These are phyloP conservation scores for Erebia ligea DNA, from an alignment of 2,888 invertebrate species.

Conservation along the genomic window DNA sequence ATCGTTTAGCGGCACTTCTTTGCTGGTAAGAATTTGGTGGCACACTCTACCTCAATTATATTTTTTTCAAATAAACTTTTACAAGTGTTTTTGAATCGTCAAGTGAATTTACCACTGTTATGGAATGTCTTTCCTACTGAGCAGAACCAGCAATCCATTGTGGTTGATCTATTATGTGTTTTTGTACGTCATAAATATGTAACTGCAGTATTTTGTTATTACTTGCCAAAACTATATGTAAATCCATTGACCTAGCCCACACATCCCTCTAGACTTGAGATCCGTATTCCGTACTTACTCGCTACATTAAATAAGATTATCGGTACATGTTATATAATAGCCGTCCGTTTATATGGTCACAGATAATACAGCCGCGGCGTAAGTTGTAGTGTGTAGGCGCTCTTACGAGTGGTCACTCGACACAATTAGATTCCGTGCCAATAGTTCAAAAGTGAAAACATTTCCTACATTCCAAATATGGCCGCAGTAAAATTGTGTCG, in stretches of 20 bases:
- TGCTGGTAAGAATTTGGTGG: neutral
- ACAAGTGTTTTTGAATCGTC: neutral
- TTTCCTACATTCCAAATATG: conserved; percentile 57
- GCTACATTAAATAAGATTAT: neutral
- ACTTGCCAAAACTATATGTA: no score
- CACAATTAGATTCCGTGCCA: conserved; percentile 17
- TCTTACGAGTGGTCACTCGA: conserved; percentile 5
- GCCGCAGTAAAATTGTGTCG: conserved; percentile 39
- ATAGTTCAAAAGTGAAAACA: conserved; percentile 37
- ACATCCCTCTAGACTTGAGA: no score
- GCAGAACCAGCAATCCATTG: no score
- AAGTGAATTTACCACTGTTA: no score
- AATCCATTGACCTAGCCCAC: no score
- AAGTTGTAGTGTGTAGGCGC: conserved; percentile 8
- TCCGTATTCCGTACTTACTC: neutral
- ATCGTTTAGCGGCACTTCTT: no score
- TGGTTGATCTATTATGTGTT: no score
- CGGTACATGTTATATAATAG: neutral
- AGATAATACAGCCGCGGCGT: neutral
- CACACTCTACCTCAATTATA: neutral
- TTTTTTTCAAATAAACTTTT: no score
- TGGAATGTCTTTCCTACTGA: no score
- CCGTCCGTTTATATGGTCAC: neutral
- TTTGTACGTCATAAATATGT: no score
- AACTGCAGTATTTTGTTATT: no score